phyloP scores from a whole-genome alignment of 2,797 vertebrate genomes.

The Trematomus bernacchii region DNA sequence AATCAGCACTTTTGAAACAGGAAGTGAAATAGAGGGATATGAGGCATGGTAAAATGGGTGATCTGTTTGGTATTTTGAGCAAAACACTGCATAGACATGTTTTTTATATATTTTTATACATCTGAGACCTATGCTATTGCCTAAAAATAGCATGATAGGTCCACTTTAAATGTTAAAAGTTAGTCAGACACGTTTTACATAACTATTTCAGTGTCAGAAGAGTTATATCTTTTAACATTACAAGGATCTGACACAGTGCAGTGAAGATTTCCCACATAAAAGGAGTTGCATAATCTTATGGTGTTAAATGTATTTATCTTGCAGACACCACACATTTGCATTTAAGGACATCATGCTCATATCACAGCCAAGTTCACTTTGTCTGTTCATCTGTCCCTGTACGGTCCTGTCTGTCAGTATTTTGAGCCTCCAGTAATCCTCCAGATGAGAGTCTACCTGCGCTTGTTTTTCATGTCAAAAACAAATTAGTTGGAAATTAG shows the following conservation, averaged over 20 bases:
- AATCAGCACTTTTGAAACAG: too few relatives aligned
- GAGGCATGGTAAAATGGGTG: too few relatives aligned
- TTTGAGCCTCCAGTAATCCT: neutral
- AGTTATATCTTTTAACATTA: neutral
- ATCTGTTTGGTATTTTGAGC: too few relatives aligned
- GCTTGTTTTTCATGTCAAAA: neutral
- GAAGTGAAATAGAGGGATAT: too few relatives aligned
- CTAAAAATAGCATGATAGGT: too few relatives aligned
- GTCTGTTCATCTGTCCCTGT: slow-evolving; percentile 14
- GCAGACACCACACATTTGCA: slow-evolving; percentile 27
- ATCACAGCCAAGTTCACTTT: slow-evolving; percentile 22
- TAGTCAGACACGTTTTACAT: neutral
- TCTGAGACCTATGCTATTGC: too few relatives aligned
- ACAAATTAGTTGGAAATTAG: neutral
- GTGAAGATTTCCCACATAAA: neutral
- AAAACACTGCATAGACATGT: too few relatives aligned
- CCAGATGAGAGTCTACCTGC: neutral
- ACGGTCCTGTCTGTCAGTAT: slow-evolving; percentile 1
- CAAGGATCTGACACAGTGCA: neutral
- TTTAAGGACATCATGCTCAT: slow-evolving; percentile 33
- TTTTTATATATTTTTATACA: too few relatives aligned
- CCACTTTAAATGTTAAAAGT: too few relatives aligned
- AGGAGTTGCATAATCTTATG: slow-evolving; percentile 31
- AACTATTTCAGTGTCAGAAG: neutral
- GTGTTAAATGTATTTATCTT: slow-evolving; percentile 36